Evolutionary conservation across 64 coral and sea anemone species (phyloP), one percentile per base, ranked within the genome.

Genomic region (Cladopsammia gracilis): DNA sequence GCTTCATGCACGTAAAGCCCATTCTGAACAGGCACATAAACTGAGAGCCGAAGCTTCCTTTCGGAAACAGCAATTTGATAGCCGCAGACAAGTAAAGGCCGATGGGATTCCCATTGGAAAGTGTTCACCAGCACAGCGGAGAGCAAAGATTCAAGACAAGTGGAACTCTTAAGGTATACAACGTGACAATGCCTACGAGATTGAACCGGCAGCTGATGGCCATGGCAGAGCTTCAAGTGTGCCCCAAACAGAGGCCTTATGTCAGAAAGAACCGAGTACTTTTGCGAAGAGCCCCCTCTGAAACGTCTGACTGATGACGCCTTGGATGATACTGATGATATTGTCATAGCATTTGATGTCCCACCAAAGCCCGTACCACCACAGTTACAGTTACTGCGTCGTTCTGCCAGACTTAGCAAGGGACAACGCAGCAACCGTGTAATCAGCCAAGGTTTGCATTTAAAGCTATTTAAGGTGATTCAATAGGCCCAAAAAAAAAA

Each of bases 101-200:
- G 44, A 65, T 9, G 47, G 14, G 0, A 88, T 79, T 25, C 0
- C 49, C 46, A 16, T 70, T 10, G 85, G 85, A 22, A 79, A 92
- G 42, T 10, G 90, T 68, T 61, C 2, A 77, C 67, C 9, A n/a
- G 34, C 52, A 42, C 5, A 59, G 22, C 81, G 90, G 13, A 23
- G 91, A 66, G 74, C 57, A 3, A 93, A 87, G 61, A 93, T 93
- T 10, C 91, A 93, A 48, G 91, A 93, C 62, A 78, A 83, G 19
- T 81, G 75, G 86, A 61, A 78, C 20, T 73, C 64, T 34, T 26
- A 89, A 46, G 13, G 67, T 89, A 0, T 94, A 75, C 86, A 94
- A 94, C 48, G 93, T 89, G 77, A 82, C 50, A 26, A 94, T 75
- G 78, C 84, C 51, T 94, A 89, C 22, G 78, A 89, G 14, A 89